Evolutionary conservation across 2,113 vertebrate genomes (phyloP).

Genomic region (Aviceda subcristata): DNA sequence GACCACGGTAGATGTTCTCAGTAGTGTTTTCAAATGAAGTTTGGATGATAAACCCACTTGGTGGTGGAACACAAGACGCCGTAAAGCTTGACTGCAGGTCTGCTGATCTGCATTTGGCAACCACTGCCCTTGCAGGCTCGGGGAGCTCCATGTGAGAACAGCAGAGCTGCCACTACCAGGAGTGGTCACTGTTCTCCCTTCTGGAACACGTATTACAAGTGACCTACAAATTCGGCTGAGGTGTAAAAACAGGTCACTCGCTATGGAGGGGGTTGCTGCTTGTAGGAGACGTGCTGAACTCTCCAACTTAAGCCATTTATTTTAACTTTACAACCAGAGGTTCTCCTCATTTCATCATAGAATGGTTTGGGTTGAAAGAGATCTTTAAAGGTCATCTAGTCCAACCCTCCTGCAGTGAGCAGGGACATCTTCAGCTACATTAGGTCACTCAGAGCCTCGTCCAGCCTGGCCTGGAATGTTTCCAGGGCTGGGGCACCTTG

Average conservation of each 20-base stretch:
- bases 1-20: not conserved
- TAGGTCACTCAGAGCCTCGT: not conserved
- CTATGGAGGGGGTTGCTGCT: accelerated
- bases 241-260: not conserved
- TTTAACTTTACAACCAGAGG: not conserved
- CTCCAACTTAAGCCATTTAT: not conserved
- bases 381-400: not conserved
- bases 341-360: not conserved
- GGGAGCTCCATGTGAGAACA: not conserved
- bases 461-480: not conserved
- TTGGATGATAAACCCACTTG: not conserved
- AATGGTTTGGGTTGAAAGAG: not conserved
- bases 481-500: not conserved
- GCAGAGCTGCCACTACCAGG: not conserved
- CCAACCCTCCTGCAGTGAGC: not conserved
- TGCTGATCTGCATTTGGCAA: not conserved
- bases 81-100: not conserved
- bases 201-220: not conserved
- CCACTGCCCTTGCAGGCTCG: not conserved
- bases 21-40: not conserved
- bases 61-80: not conserved
- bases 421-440: not conserved
- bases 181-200: not conserved
- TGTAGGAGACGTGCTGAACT: not conserved
- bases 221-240: not conserved